Evolutionary conservation across 2,797 vertebrate species (phyloP), one percentile per base, ranked within the genome.

Genomic region (Prunella strophiata): DNA sequence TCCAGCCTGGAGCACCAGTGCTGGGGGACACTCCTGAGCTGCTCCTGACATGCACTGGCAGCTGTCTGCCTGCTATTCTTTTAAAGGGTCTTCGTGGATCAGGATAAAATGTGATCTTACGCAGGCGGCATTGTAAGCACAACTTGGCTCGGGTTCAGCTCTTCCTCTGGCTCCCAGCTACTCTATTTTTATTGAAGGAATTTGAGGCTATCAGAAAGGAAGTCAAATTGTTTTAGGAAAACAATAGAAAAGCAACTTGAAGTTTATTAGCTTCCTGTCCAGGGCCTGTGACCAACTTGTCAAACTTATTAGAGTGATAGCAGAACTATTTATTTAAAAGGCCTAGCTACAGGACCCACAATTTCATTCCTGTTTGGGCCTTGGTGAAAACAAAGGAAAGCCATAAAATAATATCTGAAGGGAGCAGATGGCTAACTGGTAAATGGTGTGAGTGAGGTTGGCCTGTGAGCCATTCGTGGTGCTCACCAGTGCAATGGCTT

Each of bases 201-300:
- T 98, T 98, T 85, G 55, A 95, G 88, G 86, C 97, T 97, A 97
- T 97, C 98, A 96, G 96, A 99, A 97, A 98, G 99, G 99, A 99
- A 99, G 98, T 99, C 97, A 98, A 98, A 99, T 99, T 99, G 99
- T 99, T 99, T 99, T 98, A 97, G 97, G 98, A 98, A 99, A 98
- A 99, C 98, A 99, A 99, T 99, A 98, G 98, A 96, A 97, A 98
- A 97, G 97, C 96, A 97, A 97, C 96, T 98, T 97, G 96, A 98
- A 97, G 97, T 97, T 96, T 97, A 98, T 98, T 97, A 97, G 96
- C 93, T 98, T 98, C 97, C 98, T 98, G 97, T 63, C 87, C 67
- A 58, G 95, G 95, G 96, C 74, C 92, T 95, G 91, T 76, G 94
- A 95, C 95, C 93, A 95, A 88, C 87, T 97, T 91, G 94, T 96